Conservation (phyloP, 2,797 vertebrate genomes). For the Tolypeutes matacus region DNA sequence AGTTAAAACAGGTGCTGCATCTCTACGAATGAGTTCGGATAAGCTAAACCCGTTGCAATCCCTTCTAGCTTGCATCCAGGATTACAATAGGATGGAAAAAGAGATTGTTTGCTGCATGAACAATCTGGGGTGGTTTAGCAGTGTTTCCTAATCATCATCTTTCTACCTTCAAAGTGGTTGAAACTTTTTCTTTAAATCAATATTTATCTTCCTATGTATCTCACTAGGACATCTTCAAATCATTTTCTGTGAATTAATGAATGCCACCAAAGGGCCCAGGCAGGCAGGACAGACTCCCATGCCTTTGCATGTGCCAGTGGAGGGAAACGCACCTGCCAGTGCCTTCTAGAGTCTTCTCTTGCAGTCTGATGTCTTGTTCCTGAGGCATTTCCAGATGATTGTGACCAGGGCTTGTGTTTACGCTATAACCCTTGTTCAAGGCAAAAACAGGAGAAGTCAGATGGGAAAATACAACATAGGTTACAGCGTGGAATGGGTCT, state of each 20-base stretch:
- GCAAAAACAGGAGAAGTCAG: neutral
- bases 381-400: neutral
- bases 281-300: neutral
- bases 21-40: too few relatives aligned
- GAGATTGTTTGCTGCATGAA: too few relatives aligned
- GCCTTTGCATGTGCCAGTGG: too few relatives aligned
- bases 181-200: neutral
- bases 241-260: neutral
- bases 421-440: too few relatives aligned
- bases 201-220: neutral
- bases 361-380: too few relatives aligned
- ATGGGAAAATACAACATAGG: neutral
- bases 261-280: neutral
- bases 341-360: neutral
- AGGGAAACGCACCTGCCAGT: too few relatives aligned
- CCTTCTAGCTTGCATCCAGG: rapidly evolving
- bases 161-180: too few relatives aligned
- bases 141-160: neutral
- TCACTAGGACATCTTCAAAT: too few relatives aligned
- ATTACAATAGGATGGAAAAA: neutral
- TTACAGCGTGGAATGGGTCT: neutral
- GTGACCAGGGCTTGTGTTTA: too few relatives aligned
- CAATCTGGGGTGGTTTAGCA: too few relatives aligned
- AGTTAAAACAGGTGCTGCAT: neutral
- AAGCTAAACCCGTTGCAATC: neutral